Percentiles rank a stretch among this genome's conserved stretches.
phyloP scores from a whole-genome alignment of 2,888 invertebrate species.

The Drosophila birchii region DNA sequence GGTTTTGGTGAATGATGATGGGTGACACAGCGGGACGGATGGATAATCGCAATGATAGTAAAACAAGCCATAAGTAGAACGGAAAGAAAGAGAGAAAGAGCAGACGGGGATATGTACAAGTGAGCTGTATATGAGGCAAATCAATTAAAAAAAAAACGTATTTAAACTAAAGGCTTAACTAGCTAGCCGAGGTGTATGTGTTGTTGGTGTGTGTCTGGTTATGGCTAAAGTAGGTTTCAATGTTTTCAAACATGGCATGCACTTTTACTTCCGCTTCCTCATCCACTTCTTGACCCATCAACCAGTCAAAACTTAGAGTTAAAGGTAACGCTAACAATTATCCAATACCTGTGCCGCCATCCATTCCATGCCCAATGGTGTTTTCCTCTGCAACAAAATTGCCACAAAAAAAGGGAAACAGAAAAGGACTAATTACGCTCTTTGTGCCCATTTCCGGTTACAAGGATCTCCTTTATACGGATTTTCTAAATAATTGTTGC shows the following conservation, averaged over 20 bases:
- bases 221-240: conserved; percentile 69
- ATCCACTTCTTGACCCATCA: conserved; percentile 19
- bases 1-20: conserved; percentile 34
- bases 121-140: conserved; percentile 16
- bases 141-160: conserved; percentile 41
- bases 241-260: conserved; percentile 75
- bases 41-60: conserved; percentile 61
- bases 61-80: conserved; percentile 56
- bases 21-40: conserved; percentile 66
- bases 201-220: conserved; percentile 15
- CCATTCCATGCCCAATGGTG: conserved; percentile 1
- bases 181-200: conserved; percentile 22
- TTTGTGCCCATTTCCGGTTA: background rate
- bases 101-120: conserved; percentile 25
- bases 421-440: background rate
- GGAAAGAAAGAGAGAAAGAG: conserved; percentile 36
- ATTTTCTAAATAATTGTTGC: background rate
- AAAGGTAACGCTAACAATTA: conserved; percentile 30
- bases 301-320: conserved; percentile 20
- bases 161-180: conserved; percentile 41
- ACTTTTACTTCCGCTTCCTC: conserved; percentile 48
- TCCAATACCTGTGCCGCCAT: conserved; percentile 15
- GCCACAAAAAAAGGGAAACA: background rate
- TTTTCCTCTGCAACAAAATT: conserved; percentile 18
- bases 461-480: too few species aligned